Percentiles rank a stretch among this genome's conserved stretches.
These are phyloP conservation scores for Rhinoptilus africanus DNA, from an alignment of 2,113 vertebrate species.

Conservation along the genomic window DNA sequence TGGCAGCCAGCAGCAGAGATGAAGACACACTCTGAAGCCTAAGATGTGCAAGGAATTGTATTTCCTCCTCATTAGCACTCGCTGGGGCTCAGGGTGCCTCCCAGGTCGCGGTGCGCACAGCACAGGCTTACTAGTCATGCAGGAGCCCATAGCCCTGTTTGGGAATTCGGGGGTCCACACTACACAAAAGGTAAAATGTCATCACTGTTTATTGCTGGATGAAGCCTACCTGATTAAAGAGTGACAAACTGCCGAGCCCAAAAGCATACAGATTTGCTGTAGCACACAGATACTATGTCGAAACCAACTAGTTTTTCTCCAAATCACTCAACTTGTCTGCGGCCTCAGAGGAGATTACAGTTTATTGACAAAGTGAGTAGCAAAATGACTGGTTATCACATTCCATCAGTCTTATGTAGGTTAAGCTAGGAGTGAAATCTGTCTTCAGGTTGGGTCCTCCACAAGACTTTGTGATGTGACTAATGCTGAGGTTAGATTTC, in stretches of 20 bases:
- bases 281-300: background rate
- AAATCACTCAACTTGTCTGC: background rate
- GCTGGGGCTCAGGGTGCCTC: rapidly evolving
- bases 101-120: background rate
- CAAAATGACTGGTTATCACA: background rate
- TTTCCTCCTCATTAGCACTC: background rate
- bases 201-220: background rate
- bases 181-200: background rate
- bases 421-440: background rate
- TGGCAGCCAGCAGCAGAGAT: background rate
- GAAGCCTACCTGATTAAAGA: background rate
- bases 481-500: constrained; percentile 2
- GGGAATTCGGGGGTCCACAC: background rate
- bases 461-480: background rate
- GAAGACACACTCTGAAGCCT: background rate
- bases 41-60: background rate
- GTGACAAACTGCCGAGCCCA: background rate
- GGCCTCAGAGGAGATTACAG: background rate
- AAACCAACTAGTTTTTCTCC: background rate
- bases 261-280: background rate
- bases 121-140: background rate
- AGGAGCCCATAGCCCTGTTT: background rate
- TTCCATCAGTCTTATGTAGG: background rate
- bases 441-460: background rate
- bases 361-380: constrained; percentile 19